These are phyloP conservation scores for Cyrtorhinus lividipennis DNA, from an alignment of 1,140 invertebrate species.

Conservation along the genomic window DNA sequence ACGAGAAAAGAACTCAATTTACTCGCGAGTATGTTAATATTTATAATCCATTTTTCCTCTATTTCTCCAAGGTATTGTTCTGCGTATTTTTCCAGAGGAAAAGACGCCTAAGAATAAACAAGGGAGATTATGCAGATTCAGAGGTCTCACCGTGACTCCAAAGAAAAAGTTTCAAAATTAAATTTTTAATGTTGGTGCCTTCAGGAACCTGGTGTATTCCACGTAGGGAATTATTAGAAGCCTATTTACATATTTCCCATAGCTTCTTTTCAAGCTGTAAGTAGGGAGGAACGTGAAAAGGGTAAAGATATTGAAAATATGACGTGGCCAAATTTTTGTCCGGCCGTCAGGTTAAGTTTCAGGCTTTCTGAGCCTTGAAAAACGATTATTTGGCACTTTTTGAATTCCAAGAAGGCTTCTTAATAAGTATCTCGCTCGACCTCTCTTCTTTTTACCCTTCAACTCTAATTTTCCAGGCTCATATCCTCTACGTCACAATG, in stretches of 20 bases:
- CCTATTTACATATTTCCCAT: background rate
- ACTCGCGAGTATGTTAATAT: slow-evolving; percentile 1
- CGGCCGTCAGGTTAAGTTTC: too few relatives aligned
- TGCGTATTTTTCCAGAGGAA: slow-evolving; percentile 6
- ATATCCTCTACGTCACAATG: too few relatives aligned
- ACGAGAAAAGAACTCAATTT: background rate
- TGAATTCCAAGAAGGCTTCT: background rate
- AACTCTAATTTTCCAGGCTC: too few relatives aligned
- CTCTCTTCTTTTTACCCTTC: background rate
- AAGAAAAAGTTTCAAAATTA: slow-evolving; percentile 2
- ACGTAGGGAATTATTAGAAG: slow-evolving; percentile 1
- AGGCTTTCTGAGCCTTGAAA: too few relatives aligned
- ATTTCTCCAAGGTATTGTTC: slow-evolving; percentile 5
- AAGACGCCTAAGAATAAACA: background rate
- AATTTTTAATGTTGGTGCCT: slow-evolving; percentile 2
- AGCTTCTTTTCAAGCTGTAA: background rate
- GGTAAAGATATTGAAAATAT: too few relatives aligned
- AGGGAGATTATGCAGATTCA: slow-evolving; percentile 7
- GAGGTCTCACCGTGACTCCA: background rate
- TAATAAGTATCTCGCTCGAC: background rate
- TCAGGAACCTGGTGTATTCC: background rate
- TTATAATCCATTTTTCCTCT: slow-evolving; percentile 1
- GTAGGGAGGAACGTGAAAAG: too few relatives aligned
- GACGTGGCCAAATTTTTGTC: too few relatives aligned
- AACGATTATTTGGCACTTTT: background rate